phyloP scores from a whole-genome alignment of 2,113 vertebrate species.

The Etheostoma cragini region DNA sequence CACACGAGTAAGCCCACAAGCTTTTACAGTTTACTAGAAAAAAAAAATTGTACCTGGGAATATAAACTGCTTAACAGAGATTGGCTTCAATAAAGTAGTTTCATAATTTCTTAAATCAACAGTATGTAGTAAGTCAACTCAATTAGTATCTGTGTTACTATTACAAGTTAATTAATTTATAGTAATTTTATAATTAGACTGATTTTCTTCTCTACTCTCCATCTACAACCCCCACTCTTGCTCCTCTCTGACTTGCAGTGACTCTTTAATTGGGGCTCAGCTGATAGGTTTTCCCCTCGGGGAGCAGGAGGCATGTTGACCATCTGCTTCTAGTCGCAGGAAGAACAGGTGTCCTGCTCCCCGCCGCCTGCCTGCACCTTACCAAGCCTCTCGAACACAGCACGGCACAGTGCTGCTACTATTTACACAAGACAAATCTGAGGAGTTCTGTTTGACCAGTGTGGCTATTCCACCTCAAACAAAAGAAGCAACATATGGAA shows the following conservation, averaged over 20 bases:
- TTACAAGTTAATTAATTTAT: neutral
- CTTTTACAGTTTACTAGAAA: neutral
- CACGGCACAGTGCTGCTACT: neutral
- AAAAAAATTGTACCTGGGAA: too few relatives aligned
- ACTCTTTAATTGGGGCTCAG: conserved; percentile 80
- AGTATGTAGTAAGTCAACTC: neutral
- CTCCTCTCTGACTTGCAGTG: conserved; percentile 58
- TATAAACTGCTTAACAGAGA: neutral
- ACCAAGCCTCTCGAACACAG: conserved; percentile 5
- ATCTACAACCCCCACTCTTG: conserved; percentile 17
- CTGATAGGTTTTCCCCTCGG: conserved; percentile 71
- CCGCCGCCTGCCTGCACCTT: conserved; percentile 49
- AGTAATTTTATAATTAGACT: conserved; percentile 32
- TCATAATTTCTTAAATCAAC: neutral
- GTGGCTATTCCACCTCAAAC: conserved; percentile 32
- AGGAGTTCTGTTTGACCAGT: conserved; percentile 43
- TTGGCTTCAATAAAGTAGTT: neutral
- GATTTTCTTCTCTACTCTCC: conserved; percentile 21
- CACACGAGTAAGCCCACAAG: neutral
- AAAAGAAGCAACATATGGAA: conserved; percentile 46
- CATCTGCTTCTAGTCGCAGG: conserved; percentile 76
- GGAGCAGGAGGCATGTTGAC: conserved; percentile 68
- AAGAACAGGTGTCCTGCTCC: conserved; percentile 78
- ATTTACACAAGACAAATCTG: conserved; percentile 48
- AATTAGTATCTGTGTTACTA: neutral